Conservation (phyloP, 2,797 vertebrate genomes). For the Holocentrus rufus region DNA sequence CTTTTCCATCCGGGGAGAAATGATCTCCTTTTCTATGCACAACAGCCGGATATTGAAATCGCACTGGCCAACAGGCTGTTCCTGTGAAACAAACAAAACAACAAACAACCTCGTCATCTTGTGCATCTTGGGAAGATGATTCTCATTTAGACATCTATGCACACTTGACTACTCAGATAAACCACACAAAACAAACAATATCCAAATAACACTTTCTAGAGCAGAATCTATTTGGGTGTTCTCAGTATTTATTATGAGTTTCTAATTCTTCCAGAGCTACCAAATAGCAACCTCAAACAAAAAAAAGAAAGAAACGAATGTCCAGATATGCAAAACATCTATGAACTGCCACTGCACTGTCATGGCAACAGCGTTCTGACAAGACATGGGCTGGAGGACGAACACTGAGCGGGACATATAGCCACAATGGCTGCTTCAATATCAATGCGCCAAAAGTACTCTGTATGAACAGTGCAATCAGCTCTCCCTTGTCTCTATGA, state of each 20-base stretch:
- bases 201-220: background rate
- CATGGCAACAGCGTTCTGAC: slow-evolving; percentile 48
- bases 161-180: background rate
- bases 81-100: slow-evolving; percentile 80
- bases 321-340: slow-evolving; percentile 11
- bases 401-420: slow-evolving; percentile 5
- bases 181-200: background rate
- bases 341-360: slow-evolving; percentile 25
- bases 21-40: slow-evolving; percentile 97
- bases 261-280: background rate
- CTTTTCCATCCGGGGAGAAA: slow-evolving; percentile 93
- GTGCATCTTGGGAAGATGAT: background rate
- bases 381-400: background rate
- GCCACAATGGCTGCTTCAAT: slow-evolving; percentile 1
- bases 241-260: background rate
- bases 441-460: slow-evolving; percentile 35
- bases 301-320: slow-evolving; percentile 5
- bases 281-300: background rate
- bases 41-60: slow-evolving; percentile 92
- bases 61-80: slow-evolving; percentile 95
- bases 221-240: background rate
- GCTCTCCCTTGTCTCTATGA: slow-evolving; percentile 61
- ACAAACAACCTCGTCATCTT: background rate
- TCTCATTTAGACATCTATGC: background rate
- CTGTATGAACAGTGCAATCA: slow-evolving; percentile 18